These are phyloP conservation scores for Salvelinus sp. DNA, from an alignment of 2,113 vertebrate genomes.

Conservation along the genomic window DNA sequence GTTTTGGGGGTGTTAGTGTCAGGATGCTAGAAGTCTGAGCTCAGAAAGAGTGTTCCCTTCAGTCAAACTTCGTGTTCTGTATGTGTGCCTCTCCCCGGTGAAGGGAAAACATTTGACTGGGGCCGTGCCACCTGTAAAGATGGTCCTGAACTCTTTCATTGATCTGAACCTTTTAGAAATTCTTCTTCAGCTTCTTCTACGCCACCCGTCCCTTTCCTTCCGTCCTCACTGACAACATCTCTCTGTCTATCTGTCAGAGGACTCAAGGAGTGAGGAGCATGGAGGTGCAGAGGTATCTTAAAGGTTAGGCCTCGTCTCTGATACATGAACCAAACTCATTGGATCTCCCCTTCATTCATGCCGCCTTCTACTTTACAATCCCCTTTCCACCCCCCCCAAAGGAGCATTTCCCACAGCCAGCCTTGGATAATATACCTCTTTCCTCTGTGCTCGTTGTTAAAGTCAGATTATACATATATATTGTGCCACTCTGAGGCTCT, in stretches of 20 bases:
- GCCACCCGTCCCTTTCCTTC: constrained; percentile 4
- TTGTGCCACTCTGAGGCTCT: constrained; percentile 15
- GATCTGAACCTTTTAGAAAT: background rate
- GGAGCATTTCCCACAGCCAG: constrained; percentile 14
- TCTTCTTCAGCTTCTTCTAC: constrained; percentile 18
- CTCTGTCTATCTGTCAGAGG: constrained; percentile 11
- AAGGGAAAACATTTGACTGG: background rate
- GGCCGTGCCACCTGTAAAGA: background rate
- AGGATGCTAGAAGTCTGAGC: no score
- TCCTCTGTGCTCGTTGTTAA: constrained; percentile 30
- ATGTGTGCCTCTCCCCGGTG: background rate
- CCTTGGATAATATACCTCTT: constrained; percentile 32
- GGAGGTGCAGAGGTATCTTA: constrained; percentile 15
- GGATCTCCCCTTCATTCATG: constrained; percentile 26
- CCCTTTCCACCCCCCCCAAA: background rate
- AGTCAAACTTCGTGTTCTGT: background rate
- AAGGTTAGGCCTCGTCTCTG: constrained; percentile 16
- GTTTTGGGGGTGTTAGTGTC: no score
- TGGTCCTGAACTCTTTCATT: background rate
- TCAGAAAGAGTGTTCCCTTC: background rate
- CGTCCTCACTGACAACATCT: background rate
- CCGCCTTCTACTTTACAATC: background rate
- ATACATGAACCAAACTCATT: background rate
- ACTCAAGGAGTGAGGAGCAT: constrained; percentile 10
- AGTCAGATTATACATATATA: constrained; percentile 35